Evolutionary conservation across 2,797 vertebrate genomes (phyloP).

Genomic region (Vireo griseus): DNA sequence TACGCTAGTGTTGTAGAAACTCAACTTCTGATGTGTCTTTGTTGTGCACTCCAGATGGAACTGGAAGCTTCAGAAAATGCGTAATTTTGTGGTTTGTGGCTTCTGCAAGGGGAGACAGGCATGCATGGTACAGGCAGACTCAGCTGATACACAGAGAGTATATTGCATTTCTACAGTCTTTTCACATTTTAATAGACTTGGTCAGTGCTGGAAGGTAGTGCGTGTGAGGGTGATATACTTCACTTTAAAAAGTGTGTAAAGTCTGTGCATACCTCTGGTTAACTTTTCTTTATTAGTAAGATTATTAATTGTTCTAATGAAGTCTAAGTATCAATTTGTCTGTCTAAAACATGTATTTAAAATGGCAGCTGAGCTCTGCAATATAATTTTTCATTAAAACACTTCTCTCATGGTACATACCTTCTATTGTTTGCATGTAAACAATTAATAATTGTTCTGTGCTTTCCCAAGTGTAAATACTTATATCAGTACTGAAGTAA

Average conservation of each 20-base stretch:
- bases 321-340: neutral
- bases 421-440: neutral
- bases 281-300: neutral
- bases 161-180: rapidly evolving
- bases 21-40: neutral
- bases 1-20: neutral
- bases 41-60: neutral
- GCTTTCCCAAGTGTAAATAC: neutral
- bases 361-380: neutral
- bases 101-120: neutral
- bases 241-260: neutral
- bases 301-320: neutral
- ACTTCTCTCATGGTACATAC: rapidly evolving
- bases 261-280: neutral
- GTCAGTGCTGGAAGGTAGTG: neutral
- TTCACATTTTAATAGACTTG: neutral
- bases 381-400: neutral
- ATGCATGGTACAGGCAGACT: neutral
- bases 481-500: neutral
- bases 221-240: neutral
- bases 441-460: neutral
- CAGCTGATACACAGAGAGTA: neutral
- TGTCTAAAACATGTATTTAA: neutral
- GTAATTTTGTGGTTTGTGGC: neutral
- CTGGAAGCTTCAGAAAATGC: neutral